Conservation (phyloP, 1,140 invertebrate species). For the Solen grandis region DNA sequence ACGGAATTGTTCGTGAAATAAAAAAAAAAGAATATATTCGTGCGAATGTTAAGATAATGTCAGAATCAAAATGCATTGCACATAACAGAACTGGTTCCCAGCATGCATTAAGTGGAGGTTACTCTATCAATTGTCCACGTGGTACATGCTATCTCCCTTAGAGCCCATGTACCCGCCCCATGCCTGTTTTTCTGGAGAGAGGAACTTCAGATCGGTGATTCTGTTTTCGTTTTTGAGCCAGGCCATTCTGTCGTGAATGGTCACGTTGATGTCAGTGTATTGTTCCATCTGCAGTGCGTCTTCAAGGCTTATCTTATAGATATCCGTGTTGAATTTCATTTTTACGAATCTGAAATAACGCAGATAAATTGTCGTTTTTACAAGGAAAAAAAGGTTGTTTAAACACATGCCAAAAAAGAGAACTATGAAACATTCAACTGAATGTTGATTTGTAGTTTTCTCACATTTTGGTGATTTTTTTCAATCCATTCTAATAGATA, state of each 20-base stretch:
- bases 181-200: constrained; percentile 73
- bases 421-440: not conserved
- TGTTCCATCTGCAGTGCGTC: constrained; percentile 52
- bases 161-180: constrained; percentile 80
- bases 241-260: constrained; percentile 58
- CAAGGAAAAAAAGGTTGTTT: not conserved
- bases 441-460: not conserved
- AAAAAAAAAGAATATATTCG: too few relatives aligned
- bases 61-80: too few relatives aligned
- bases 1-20: too few relatives aligned
- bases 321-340: constrained; percentile 66
- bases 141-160: constrained; percentile 69
- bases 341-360: constrained; percentile 59
- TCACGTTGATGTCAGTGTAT: constrained; percentile 61
- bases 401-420: not conserved
- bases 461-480: too few relatives aligned
- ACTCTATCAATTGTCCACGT: too few relatives aligned
- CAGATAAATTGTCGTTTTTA: not conserved
- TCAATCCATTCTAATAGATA: too few relatives aligned
- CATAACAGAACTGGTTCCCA: too few relatives aligned
- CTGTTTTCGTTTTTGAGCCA: constrained; percentile 57
- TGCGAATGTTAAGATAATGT: too few relatives aligned
- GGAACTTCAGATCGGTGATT: constrained; percentile 66
- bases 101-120: too few relatives aligned
- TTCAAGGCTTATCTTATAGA: constrained; percentile 67